These are phyloP conservation scores for Luehdorfia chinensis DNA, from an alignment of 1,140 invertebrate genomes.

Conservation along the genomic window DNA sequence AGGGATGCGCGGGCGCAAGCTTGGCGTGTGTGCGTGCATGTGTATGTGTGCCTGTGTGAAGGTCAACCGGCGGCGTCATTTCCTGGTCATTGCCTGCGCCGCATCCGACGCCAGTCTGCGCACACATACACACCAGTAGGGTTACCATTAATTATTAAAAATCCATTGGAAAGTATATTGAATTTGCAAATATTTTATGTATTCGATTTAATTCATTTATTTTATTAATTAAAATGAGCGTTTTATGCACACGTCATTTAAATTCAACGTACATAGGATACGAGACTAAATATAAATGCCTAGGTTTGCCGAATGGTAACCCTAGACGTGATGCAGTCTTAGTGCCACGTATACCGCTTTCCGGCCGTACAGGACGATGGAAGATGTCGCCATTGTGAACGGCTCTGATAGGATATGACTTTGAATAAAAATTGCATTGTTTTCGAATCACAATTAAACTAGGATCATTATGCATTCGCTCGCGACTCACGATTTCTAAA, in stretches of 20 bases:
- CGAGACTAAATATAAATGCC: too few species aligned
- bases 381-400: slow-evolving; percentile 45
- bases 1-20: slow-evolving; percentile 35
- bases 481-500: background rate
- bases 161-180: too few species aligned
- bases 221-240: too few species aligned
- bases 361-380: slow-evolving; percentile 55
- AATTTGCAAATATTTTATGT: too few species aligned
- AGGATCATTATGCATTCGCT: slow-evolving; percentile 26
- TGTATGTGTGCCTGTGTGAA: slow-evolving; percentile 52
- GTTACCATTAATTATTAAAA: background rate
- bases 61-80: slow-evolving; percentile 74
- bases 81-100: slow-evolving; percentile 77
- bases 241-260: too few species aligned
- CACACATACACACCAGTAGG: slow-evolving; percentile 26
- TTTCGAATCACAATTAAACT: slow-evolving; percentile 41
- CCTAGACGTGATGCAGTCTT: slow-evolving; percentile 31
- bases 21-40: slow-evolving; percentile 17
- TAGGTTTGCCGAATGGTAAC: too few species aligned
- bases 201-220: too few species aligned
- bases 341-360: slow-evolving; percentile 53
- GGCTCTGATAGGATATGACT: slow-evolving; percentile 43
- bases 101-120: slow-evolving; percentile 46
- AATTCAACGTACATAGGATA: too few species aligned
- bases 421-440: slow-evolving; percentile 48